These are phyloP conservation scores for Elegia similella DNA, from an alignment of 2,888 invertebrate species.

Conservation along the genomic window DNA sequence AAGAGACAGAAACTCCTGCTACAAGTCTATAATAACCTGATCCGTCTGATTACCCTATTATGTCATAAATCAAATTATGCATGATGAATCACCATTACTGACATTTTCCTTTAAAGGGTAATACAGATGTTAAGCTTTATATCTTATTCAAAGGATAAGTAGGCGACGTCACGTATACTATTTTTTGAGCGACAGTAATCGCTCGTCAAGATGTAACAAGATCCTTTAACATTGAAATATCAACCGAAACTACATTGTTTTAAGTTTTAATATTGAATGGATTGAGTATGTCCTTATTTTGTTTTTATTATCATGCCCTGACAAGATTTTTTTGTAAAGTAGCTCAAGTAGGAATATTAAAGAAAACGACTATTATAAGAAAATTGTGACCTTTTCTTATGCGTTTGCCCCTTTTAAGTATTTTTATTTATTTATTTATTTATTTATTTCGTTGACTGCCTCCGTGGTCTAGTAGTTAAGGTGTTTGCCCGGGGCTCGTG, in stretches of 20 bases:
- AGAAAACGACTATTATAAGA: too few species aligned
- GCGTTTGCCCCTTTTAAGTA: too few species aligned
- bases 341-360: too few species aligned
- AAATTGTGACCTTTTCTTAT: too few species aligned
- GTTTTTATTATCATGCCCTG: too few species aligned
- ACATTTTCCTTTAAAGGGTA: constrained; percentile 11
- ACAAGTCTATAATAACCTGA: constrained; percentile 8
- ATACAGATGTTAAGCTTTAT: constrained; percentile 8
- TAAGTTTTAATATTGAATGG: not conserved
- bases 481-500: too few species aligned
- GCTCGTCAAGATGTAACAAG: not conserved
- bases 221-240: not conserved
- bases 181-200: not conserved
- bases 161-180: not conserved
- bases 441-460: too few species aligned
- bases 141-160: constrained; percentile 7
- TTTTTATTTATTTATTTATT: too few species aligned
- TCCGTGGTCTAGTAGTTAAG: too few species aligned
- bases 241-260: not conserved
- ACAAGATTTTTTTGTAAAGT: too few species aligned
- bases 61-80: constrained; percentile 15
- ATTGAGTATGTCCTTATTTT: too few species aligned
- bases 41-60: constrained; percentile 8
- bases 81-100: constrained; percentile 6
- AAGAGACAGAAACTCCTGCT: not conserved